Base-by-base conservation (phyloP, 2,797 vertebrate genomes). In the Sylvilagus floridanus region DNA sequence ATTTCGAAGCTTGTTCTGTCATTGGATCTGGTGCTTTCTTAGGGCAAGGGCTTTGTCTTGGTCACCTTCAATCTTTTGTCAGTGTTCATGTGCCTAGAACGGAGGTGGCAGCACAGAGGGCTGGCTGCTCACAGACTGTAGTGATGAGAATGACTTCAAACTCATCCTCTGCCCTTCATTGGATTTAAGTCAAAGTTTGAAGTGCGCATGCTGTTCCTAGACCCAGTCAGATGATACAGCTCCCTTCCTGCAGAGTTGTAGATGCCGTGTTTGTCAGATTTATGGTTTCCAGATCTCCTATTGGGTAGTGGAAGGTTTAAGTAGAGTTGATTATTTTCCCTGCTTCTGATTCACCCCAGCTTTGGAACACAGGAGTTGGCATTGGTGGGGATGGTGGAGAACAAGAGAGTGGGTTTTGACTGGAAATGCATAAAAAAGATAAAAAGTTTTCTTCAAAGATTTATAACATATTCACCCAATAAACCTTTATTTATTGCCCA, bases 391-490 rank as follows among this genome's bases (percentile, higher is more conserved):
- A 66, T 26, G 52, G 30, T 89, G 37, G 68, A 85, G 37, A 32
- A 37, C 1, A 12, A 47, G 42, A 14, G 24, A 17, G 10, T 66
- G 24, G 52, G 8, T 79, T 83, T 96, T 88, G 65, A 96, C 52
- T 78, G 75, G 86, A 83, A 90, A 84, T 30, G 37, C 69, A 78
- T 21, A 21, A 24, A 85, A 90, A 68, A 60, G 26, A 14, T 71
- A 88, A 54, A 35, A 22, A 95, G 54, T 77, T 94, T 95, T 66
- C 75, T 79, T 10, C 85, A 77, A 77, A 96, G 93, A 92, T 78
- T 94, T 92, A 92, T 13, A 75, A 71, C 32, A 63, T 65, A 17
- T 57, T 94, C 16, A 82, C 47, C 90, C 79, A 89, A 68, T 95
- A 88, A 91, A 71, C 69, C 63, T 85, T 60, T 85, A 81, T 95